phyloP scores from a whole-genome alignment of 2,113 vertebrate species.

The Entomyzon cyanotis region DNA sequence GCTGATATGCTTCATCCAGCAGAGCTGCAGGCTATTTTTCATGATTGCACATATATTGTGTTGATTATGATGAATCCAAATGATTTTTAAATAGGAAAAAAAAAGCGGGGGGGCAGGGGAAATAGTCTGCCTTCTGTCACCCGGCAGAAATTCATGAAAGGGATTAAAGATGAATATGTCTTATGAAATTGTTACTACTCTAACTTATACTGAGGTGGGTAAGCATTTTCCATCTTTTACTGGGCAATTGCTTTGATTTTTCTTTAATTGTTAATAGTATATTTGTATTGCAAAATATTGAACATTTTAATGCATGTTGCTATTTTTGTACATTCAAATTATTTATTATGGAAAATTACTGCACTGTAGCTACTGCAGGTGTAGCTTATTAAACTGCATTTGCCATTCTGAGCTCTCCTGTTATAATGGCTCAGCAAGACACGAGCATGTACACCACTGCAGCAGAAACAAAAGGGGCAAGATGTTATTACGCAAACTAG shows the following conservation, averaged over 20 bases:
- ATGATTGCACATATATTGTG: constrained; percentile 54
- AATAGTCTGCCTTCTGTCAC: background rate
- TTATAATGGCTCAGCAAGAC: background rate
- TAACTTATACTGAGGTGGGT: background rate
- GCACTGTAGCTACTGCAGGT: background rate
- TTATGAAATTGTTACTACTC: background rate
- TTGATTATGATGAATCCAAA: constrained; percentile 64
- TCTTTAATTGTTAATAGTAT: background rate
- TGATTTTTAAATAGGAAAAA: constrained; percentile 24
- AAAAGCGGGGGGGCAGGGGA: background rate
- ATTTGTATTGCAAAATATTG: background rate
- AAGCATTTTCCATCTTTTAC: background rate
- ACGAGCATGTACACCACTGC: background rate
- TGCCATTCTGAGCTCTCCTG: background rate
- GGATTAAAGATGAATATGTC: background rate
- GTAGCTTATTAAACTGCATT: background rate
- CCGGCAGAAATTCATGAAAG: background rate
- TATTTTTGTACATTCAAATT: background rate
- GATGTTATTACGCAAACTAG: background rate
- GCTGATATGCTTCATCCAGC: constrained; percentile 40
- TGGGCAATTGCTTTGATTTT: background rate
- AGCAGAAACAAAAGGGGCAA: background rate
- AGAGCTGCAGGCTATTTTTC: constrained; percentile 60
- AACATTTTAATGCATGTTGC: background rate
- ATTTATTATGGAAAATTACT: background rate